Evolutionary conservation across 2,113 vertebrate genomes (phyloP), one percentile per base, ranked within the genome.

Genomic region (Trachemys scripta): DNA sequence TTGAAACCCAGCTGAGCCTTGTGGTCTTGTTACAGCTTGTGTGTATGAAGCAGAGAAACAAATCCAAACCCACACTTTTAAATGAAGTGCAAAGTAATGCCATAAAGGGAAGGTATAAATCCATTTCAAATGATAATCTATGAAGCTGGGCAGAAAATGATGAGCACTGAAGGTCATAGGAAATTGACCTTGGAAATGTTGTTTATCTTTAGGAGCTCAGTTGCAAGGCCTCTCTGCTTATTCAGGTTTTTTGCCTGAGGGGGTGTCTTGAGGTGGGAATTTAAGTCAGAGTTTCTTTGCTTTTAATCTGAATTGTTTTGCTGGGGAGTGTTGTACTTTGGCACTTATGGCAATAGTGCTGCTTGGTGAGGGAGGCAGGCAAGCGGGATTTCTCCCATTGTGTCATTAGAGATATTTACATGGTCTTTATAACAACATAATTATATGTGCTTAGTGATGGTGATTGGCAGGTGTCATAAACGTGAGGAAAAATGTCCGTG

Each of bases 131-230:
- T 96, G 96, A 95, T 98, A 97, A 98, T 97, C 96, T 97, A 97
- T 96, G 97, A 97, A 98, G 97, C 82, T 96, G 95, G 96, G 95
- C 95, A 96, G 97, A 98, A 97, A 98, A 96, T 92, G 88, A 98
- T 96, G 96, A 97, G 94, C 97, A 97, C 96, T 95, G 96, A 97
- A 97, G 88, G 96, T 94, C 96, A 89, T 96, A 97, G 96, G 95
- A 98, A 98, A 98, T 97, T 97, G 98, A 96, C 97, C 97, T 98
- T 98, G 97, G 97, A 98, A 97, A 96, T 82, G 90, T 92, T 95
- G 95, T 97, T 98, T 97, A 95, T 97, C 95, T 92, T 87, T 92
- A 0, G 65, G 95, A 51, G 8, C 16, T 17, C 86, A 81, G 93
- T 2, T 92, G 80, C 69, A 38, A 79, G 91, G 93, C 84, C 86